Evolutionary conservation across 2,113 vertebrate genomes (phyloP).

Genomic region (Coreoperca whiteheadi): DNA sequence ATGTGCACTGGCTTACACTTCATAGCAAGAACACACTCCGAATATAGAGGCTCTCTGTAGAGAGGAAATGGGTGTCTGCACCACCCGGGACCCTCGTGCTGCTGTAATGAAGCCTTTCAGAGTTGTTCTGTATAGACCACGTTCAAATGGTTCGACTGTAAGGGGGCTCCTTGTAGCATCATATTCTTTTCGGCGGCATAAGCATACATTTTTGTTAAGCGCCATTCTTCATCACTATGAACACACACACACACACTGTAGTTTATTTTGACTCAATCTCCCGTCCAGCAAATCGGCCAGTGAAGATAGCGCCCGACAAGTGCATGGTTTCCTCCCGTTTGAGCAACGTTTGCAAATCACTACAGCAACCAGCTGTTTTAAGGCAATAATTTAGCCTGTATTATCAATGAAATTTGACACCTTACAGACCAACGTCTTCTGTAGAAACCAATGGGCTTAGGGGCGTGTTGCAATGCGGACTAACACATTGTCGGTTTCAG

Average conservation of each 20-base stretch:
- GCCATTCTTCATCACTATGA: background rate
- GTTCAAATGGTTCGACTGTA: background rate
- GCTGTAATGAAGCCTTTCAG: slow-evolving; percentile 13
- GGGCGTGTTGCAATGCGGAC: too few species aligned
- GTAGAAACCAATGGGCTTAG: too few species aligned
- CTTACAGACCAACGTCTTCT: too few species aligned
- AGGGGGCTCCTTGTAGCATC: background rate
- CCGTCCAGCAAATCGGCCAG: background rate
- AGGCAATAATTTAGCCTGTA: too few species aligned
- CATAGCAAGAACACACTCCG: slow-evolving; percentile 44
- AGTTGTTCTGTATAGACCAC: background rate
- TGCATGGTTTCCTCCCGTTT: background rate
- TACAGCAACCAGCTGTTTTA: background rate
- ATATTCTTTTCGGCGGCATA: background rate
- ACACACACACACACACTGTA: too few species aligned
- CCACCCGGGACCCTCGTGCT: background rate
- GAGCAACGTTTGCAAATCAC: background rate
- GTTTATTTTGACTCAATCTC: background rate
- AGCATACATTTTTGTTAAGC: background rate
- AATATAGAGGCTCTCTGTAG: slow-evolving; percentile 35
- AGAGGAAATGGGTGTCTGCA: slow-evolving; percentile 13
- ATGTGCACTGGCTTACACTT: slow-evolving; percentile 50
- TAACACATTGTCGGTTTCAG: too few species aligned
- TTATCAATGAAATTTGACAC: too few species aligned
- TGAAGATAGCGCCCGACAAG: background rate